phyloP scores from a whole-genome alignment of 2,888 invertebrate species.

The Erebia palarica region DNA sequence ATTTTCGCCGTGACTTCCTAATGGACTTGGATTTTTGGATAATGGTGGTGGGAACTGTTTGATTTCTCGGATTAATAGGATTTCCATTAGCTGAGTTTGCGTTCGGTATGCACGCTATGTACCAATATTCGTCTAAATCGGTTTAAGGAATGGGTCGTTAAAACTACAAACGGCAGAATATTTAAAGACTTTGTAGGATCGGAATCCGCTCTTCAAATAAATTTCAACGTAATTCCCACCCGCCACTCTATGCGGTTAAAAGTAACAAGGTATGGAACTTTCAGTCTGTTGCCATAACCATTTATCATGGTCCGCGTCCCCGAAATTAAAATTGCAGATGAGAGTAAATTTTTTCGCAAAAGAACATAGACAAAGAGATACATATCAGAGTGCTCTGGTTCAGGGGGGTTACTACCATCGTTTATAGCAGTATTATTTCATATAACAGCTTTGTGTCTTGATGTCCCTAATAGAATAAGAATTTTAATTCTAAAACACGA shows the following conservation, averaged over 20 bases:
- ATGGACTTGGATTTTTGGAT: too few species aligned
- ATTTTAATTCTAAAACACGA: too few species aligned
- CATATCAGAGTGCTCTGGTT: slow-evolving; percentile 2
- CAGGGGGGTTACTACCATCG: slow-evolving; percentile 3
- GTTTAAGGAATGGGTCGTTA: too few species aligned
- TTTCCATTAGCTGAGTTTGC: too few species aligned
- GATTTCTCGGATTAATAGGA: too few species aligned
- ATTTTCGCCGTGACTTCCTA: too few species aligned
- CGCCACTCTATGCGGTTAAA: slow-evolving; percentile 1
- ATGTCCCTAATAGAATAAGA: too few species aligned
- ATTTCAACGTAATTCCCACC: slow-evolving; percentile 3
- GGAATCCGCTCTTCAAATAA: neutral
- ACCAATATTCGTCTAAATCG: too few species aligned
- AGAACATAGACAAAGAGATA: neutral
- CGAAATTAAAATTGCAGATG: slow-evolving; percentile 8
- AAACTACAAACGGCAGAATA: too few species aligned
- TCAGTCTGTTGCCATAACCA: slow-evolving; percentile 14
- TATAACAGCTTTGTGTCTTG: neutral
- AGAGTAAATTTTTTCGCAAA: slow-evolving; percentile 30
- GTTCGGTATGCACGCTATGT: too few species aligned
- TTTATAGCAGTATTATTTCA: neutral
- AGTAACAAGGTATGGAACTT: slow-evolving; percentile 3
- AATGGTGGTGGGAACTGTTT: too few species aligned
- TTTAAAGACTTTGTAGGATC: neutral
- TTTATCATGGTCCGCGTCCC: slow-evolving; percentile 14